phyloP scores from a whole-genome alignment of 1,140 invertebrate genomes.

The Uloborus diversus region DNA sequence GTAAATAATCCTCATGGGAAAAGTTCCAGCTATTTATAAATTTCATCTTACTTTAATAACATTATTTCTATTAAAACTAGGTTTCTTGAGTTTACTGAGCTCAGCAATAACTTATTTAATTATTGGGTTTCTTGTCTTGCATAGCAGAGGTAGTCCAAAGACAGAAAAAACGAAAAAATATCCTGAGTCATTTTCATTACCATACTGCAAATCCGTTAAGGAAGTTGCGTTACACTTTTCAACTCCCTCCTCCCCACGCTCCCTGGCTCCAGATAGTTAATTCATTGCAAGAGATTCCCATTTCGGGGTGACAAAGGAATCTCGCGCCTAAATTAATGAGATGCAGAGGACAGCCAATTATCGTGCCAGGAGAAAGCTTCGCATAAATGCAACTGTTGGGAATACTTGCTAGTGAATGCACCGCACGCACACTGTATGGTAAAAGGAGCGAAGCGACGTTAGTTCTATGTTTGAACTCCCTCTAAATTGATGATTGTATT shows the following conservation, averaged over 20 bases:
- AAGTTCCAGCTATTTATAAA: background rate
- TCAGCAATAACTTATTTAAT: background rate
- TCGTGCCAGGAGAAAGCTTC: constrained; percentile 37
- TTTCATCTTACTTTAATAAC: background rate
- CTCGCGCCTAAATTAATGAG: constrained; percentile 46
- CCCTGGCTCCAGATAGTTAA: constrained; percentile 35
- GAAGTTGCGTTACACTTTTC: background rate
- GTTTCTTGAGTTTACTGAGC: background rate
- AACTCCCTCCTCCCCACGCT: constrained; percentile 1
- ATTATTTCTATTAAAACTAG: background rate
- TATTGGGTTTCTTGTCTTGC: constrained; percentile 21
- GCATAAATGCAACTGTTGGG: constrained; percentile 44
- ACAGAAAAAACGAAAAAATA: constrained; percentile 2
- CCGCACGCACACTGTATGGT: background rate
- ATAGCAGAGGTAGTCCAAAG: background rate
- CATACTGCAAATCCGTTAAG: constrained; percentile 37
- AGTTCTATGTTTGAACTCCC: constrained; percentile 40
- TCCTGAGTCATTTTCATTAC: constrained; percentile 29
- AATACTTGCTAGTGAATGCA: constrained; percentile 18
- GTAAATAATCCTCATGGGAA: background rate
- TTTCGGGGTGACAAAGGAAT: constrained; percentile 44
- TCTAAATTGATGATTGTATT: constrained; percentile 45
- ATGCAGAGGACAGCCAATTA: constrained; percentile 50
- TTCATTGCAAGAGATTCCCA: constrained; percentile 41
- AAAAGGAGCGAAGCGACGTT: background rate